phyloP scores from a whole-genome alignment of 2,888 invertebrate genomes.

The Polyommatus iphigenia region DNA sequence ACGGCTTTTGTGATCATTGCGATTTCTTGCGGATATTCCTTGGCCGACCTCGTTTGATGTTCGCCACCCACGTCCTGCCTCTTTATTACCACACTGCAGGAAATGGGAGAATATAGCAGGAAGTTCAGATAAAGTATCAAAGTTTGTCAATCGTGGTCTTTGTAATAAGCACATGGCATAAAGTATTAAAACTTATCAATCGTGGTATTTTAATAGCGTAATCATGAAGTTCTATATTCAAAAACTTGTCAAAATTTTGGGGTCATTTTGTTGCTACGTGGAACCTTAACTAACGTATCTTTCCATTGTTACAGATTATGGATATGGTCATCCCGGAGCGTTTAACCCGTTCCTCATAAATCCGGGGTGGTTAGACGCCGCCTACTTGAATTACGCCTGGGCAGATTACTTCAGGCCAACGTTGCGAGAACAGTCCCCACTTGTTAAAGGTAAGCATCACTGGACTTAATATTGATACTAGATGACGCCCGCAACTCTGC shows the following conservation, averaged over 20 bases:
- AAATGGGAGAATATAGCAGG: neutral
- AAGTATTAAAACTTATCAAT: neutral
- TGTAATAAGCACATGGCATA: neutral
- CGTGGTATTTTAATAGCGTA: neutral
- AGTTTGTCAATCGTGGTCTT: neutral
- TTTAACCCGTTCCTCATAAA: conserved; percentile 90
- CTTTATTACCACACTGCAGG: conserved; percentile 12
- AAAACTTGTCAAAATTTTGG: neutral
- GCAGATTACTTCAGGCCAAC: conserved; percentile 85
- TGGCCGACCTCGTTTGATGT: conserved; percentile 29
- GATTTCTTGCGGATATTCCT: conserved; percentile 62
- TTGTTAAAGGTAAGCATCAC: conserved; percentile 80
- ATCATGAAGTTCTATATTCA: neutral
- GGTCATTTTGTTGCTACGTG: neutral
- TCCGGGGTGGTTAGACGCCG: conserved; percentile 92
- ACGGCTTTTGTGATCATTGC: conserved; percentile 67
- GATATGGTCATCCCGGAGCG: conserved; percentile 88
- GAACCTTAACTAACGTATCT: conserved; percentile 28
- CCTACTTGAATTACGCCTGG: conserved; percentile 89
- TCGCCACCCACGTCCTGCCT: conserved; percentile 19
- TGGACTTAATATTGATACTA: neutral
- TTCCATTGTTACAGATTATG: conserved; percentile 83
- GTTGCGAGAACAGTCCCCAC: conserved; percentile 64
- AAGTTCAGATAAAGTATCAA: neutral
- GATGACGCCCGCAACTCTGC: neutral